Percentiles rank a stretch among this genome's conserved stretches.
These are phyloP conservation scores for Heliopora coerulea DNA, from an alignment of 92 coral and sea anemone genomes.

Conservation along the genomic window DNA sequence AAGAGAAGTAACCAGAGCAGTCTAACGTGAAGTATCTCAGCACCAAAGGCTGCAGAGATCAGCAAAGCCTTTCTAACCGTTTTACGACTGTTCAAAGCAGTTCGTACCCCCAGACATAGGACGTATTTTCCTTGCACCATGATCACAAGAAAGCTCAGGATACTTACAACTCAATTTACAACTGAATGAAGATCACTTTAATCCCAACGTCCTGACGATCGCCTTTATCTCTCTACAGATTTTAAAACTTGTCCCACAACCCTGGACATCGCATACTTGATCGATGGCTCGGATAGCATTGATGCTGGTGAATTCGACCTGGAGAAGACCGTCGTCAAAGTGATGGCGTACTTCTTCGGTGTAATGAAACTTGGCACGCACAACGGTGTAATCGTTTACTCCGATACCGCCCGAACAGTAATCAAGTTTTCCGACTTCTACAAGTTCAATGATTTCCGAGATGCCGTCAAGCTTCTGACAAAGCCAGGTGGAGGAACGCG, in stretches of 20 bases:
- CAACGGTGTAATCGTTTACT: constrained; percentile 16
- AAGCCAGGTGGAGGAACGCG: constrained; percentile 19
- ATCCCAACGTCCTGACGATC: too few relatives aligned
- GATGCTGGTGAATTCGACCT: not conserved
- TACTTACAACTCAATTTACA: too few relatives aligned
- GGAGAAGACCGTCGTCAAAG: constrained; percentile 33
- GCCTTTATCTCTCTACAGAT: constrained; percentile 7
- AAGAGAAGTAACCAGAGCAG: too few relatives aligned
- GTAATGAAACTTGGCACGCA: constrained; percentile 37
- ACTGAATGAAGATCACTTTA: too few relatives aligned
- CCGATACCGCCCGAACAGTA: not conserved
- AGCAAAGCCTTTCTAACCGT: too few relatives aligned
- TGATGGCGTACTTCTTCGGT: constrained; percentile 42
- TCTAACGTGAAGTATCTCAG: too few relatives aligned
- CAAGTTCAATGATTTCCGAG: constrained; percentile 14
- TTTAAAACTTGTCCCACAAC: constrained; percentile 33
- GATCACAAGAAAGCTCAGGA: too few relatives aligned
- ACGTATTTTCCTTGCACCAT: too few relatives aligned
- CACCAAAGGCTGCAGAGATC: too few relatives aligned
- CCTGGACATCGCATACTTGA: constrained; percentile 32
- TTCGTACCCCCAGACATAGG: too few relatives aligned
- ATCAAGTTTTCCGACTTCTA: constrained; percentile 8
- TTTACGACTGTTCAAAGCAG: too few relatives aligned
- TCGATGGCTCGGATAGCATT: constrained; percentile 38
- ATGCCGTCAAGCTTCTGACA: constrained; percentile 17